Evolutionary conservation across 1,140 invertebrate genomes (phyloP).

Genomic region (Saxidomus purpurata): DNA sequence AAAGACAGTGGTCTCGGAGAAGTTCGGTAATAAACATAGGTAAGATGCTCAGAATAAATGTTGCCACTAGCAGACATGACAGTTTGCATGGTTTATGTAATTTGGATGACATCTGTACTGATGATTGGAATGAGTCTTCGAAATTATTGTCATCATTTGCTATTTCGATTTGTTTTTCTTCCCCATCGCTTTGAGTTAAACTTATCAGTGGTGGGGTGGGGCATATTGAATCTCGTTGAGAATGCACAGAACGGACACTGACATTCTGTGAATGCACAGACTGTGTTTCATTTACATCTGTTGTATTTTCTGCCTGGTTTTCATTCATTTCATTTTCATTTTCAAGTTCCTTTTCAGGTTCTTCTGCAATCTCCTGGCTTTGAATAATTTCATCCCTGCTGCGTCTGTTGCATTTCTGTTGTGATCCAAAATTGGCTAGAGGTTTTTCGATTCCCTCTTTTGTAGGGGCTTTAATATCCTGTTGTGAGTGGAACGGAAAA

Average conservation of each 20-base stretch:
- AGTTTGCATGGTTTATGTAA: slow-evolving; percentile 67
- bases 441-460: slow-evolving; percentile 18
- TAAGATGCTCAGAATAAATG: slow-evolving; percentile 77
- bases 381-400: slow-evolving; percentile 53
- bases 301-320: neutral
- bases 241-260: slow-evolving; percentile 31
- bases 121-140: slow-evolving; percentile 43
- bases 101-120: neutral
- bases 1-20: slow-evolving; percentile 68
- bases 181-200: slow-evolving; percentile 52
- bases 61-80: slow-evolving; percentile 74
- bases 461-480: slow-evolving; percentile 48
- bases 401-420: slow-evolving; percentile 54
- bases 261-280: slow-evolving; percentile 31
- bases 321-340: slow-evolving; percentile 52
- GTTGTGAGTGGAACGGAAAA: slow-evolving; percentile 81
- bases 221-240: slow-evolving; percentile 53
- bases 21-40: slow-evolving; percentile 78
- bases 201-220: slow-evolving; percentile 64
- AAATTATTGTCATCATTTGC: slow-evolving; percentile 42
- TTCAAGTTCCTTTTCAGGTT: slow-evolving; percentile 51
- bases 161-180: slow-evolving; percentile 43
- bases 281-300: neutral
- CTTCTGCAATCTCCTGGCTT: slow-evolving; percentile 65
- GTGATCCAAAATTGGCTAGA: slow-evolving; percentile 10